Percentiles rank a stretch among this genome's conserved stretches.
Conservation (phyloP, 2,113 vertebrate genomes). For the Phalacrocorax carbo region DNA sequence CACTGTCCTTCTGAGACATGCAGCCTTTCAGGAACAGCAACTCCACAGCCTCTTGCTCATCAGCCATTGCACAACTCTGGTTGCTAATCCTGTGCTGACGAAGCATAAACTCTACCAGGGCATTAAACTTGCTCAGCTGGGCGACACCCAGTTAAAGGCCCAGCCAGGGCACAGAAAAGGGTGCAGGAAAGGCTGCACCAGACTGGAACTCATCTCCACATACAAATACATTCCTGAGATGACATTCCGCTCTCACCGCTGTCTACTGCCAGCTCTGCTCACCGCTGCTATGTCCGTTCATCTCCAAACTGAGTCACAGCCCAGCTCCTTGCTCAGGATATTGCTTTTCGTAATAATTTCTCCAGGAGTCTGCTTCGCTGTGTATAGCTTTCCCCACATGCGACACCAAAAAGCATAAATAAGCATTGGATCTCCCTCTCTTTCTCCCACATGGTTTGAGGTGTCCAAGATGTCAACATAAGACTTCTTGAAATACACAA, state of each 20-base stretch:
- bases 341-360: background rate
- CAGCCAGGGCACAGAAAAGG: background rate
- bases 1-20: background rate
- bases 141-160: constrained; percentile 4
- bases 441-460: background rate
- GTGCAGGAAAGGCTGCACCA: background rate
- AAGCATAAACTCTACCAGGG: background rate
- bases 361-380: background rate
- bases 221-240: background rate
- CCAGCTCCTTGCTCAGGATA: background rate
- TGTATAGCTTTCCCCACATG: rapidly evolving
- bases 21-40: background rate
- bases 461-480: background rate
- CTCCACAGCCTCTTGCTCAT: background rate
- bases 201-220: background rate
- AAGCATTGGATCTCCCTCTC: background rate
- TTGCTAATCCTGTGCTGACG: background rate
- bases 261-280: background rate
- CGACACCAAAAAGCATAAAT: background rate
- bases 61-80: background rate
- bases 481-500: background rate
- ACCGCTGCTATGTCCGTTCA: rapidly evolving
- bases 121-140: background rate
- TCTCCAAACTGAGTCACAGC: background rate
- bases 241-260: rapidly evolving